Conservation (phyloP, 2,113 vertebrate species). For the Pachypanchax playfairii region DNA sequence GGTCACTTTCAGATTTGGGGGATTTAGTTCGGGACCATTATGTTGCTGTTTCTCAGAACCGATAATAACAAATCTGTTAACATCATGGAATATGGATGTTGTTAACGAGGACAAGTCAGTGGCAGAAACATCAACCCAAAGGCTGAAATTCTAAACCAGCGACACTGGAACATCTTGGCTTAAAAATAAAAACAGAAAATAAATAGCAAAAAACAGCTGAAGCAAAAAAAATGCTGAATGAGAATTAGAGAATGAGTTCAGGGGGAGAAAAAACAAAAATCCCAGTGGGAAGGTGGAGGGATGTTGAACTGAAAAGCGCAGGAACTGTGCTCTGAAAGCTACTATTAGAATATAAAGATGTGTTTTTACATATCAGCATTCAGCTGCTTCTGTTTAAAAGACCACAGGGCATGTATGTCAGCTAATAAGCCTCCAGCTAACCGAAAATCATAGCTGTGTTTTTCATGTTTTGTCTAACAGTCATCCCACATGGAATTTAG, state of each 20-base stretch:
- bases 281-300: neutral
- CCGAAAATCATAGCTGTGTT: neutral
- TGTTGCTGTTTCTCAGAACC: no score
- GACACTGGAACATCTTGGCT: no score
- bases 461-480: neutral
- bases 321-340: conserved; percentile 13
- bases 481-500: neutral
- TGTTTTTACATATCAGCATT: conserved; percentile 7
- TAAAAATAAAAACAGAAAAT: no score
- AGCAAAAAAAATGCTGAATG: neutral
- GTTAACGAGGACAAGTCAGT: no score
- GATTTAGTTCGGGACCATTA: no score
- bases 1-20: no score
- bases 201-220: no score
- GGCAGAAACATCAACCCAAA: no score
- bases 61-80: no score
- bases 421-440: neutral
- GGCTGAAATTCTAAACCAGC: no score
- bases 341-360: conserved; percentile 3
- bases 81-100: no score
- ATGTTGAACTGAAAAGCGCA: neutral
- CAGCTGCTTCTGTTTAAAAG: neutral
- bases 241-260: conserved; percentile 2
- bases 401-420: neutral
- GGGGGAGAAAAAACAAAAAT: neutral